Evolutionary conservation across 64 coral and sea anemone species (phyloP), one percentile per base, ranked within the genome.

Genomic region (Montipora capricornis): DNA sequence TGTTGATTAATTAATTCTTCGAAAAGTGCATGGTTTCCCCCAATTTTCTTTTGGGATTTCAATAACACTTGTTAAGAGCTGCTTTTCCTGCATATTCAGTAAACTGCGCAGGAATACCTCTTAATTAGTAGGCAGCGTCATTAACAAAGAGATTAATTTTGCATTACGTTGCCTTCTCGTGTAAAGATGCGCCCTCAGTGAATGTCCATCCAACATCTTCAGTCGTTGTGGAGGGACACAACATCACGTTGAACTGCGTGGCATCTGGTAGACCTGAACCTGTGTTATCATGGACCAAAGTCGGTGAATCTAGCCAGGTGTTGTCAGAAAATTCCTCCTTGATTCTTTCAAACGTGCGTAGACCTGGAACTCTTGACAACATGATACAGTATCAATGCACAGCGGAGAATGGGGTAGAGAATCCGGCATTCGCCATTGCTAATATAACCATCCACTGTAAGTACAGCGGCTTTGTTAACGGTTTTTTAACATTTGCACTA

Each of bases 361-460:
- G 57, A 64, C 53, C 80, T 44, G 80, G 20, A 11, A 82, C 80
- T n/a, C 55, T 55, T 62, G 57, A 82, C 44, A 45, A 62, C 80
- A 6, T 19, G 53, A 61, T 45, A 13, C 80, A 82, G 80, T 82
- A 82, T 64, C 80, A 82, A 11, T 82, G 55, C 62, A 64, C 80
- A 82, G 80, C 80, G 6, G 16, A 26, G 60, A 82, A 82, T 82
- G 80, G 80, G 46, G 58, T 82, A 3, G 80, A 44, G 3, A 44
- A 10, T 45, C 13, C 55, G 7, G 80, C 53, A 6, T 44, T 10
- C 0, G 80, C 11, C 16, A 24, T 29, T 14, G 13, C 57, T 24
- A 82, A 64, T 62, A 37, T 82, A 4, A 82, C 80, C 44, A 14
- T 82, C 16, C 80, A 82, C 12, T 82, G 80, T 82, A 46, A 82